phyloP scores from a whole-genome alignment of 2,797 vertebrate genomes.

The Lacerta agilis region DNA sequence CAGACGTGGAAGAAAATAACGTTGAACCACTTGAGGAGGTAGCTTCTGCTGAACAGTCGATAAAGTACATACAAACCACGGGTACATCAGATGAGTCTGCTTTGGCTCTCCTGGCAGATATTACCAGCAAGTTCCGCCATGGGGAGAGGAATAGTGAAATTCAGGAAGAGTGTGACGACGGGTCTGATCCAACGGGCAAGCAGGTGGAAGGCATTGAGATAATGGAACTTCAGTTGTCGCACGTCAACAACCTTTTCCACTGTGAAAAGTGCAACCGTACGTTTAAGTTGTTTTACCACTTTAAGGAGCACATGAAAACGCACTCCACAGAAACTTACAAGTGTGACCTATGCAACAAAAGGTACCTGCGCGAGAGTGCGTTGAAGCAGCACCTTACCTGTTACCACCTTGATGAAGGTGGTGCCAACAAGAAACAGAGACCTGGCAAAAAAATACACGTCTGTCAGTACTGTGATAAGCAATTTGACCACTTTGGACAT shows the following conservation, averaged over 20 bases:
- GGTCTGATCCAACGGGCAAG: conserved; percentile 88
- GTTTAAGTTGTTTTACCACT: conserved; percentile 98
- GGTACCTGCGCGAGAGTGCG: conserved; percentile 93
- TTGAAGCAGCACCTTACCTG: conserved; percentile 94
- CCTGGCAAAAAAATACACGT: conserved; percentile 95
- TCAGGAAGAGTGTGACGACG: conserved; percentile 76
- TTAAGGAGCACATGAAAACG: conserved; percentile 97
- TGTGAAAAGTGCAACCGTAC: conserved; percentile 95
- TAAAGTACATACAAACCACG: conserved; percentile 83
- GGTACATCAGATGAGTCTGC: conserved; percentile 92
- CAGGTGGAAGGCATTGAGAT: conserved; percentile 94
- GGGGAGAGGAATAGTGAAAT: conserved; percentile 85
- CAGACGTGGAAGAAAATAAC: conserved; percentile 85
- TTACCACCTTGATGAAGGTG: conserved; percentile 91
- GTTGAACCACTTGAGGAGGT: conserved; percentile 85
- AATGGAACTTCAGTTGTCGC: conserved; percentile 96
- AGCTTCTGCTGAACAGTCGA: conserved; percentile 82
- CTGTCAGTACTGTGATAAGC: conserved; percentile 96
- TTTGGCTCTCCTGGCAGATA: conserved; percentile 94
- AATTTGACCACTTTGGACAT: conserved; percentile 99
- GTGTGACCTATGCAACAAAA: conserved; percentile 93
- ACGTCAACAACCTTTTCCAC: conserved; percentile 94
- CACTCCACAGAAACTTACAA: conserved; percentile 91
- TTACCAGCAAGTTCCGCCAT: conserved; percentile 98
- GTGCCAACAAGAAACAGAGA: conserved; percentile 87